phyloP scores from a whole-genome alignment of 2,888 invertebrate species.

The Idaea dimidiata region DNA sequence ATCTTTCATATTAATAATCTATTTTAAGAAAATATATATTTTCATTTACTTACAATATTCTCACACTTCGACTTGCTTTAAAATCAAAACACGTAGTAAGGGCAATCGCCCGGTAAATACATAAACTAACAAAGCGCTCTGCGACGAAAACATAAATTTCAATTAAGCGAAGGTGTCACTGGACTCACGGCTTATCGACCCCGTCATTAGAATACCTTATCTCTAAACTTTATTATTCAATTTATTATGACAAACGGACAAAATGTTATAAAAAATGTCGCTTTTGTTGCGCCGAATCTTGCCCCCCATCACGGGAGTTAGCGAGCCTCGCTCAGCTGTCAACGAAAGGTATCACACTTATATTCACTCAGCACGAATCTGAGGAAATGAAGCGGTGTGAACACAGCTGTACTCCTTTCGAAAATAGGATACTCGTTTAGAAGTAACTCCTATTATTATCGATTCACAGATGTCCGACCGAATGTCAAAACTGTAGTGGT shows the following conservation, averaged over 20 bases:
- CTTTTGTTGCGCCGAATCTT: neutral
- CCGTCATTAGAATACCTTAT: constrained; percentile 49
- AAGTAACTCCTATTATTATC: neutral
- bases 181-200: constrained; percentile 46
- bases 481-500: neutral
- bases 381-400: neutral
- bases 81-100: constrained; percentile 25
- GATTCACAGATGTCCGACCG: neutral
- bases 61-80: constrained; percentile 11
- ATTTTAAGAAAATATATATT: no score
- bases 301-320: neutral
- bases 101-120: constrained; percentile 20
- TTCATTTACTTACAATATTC: neutral
- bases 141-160: constrained; percentile 70
- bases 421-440: neutral
- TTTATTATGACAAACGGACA: constrained; percentile 51
- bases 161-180: constrained; percentile 69
- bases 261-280: constrained; percentile 8
- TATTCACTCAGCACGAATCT: neutral
- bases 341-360: neutral
- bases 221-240: constrained; percentile 58
- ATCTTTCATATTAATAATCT: no score
- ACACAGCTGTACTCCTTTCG: neutral
- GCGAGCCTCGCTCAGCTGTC: neutral
- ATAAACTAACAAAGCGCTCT: constrained; percentile 41